Base-by-base conservation (phyloP, 2,888 invertebrate genomes). In the Drosophila neoperkinsi region DNA sequence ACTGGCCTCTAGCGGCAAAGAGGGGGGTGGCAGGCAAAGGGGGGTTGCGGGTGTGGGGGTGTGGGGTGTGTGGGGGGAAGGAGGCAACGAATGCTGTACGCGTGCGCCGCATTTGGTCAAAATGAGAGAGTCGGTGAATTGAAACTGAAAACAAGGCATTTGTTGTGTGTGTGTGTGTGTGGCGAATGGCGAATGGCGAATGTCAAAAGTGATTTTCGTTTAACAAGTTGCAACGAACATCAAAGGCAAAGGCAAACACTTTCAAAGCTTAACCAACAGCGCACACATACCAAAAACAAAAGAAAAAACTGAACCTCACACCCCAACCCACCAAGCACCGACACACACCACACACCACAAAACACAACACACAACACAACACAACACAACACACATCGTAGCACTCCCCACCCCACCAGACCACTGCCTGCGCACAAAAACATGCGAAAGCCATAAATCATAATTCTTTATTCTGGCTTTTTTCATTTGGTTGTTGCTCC, bases 401-500 rank as follows among this genome's bases (percentile, higher is more conserved):
- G 7, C 18, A 25, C 33, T 25, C 16, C 28, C 9, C 59, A 11
- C 53, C 33, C 31, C 53, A 21, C 11, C 43, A 34, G 34, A 16
- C 16, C 43, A 2, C 5, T 16, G 21, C 6, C 52, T 33, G 28
- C 30, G 62, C 51, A 72, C 62, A 76, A 68, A 71, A 90, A 80
- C 87, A 87, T 86, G 84, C 87, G 84, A 87, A 89, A 87, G 87
- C 81, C 90, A 87, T 87, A 87, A 87, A 87, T 87, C 87, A 87
- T 87, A 87, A 87, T 89, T 89, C 79, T 86, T 86, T 89, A 78
- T 88, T 85, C 89, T 90, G 76, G 69, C 71, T 72, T 70, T 85
- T 87, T 79, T 71, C 51, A 64, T 81, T 79, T 73, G 64, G 63
- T 36, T 65, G 58, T 71, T 76, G 71, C 77, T 72, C 65, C 64